Percentiles rank a stretch among this genome's conserved stretches.
Evolutionary conservation across 2,113 vertebrate species (phyloP).

Genomic region (Meles meles): DNA sequence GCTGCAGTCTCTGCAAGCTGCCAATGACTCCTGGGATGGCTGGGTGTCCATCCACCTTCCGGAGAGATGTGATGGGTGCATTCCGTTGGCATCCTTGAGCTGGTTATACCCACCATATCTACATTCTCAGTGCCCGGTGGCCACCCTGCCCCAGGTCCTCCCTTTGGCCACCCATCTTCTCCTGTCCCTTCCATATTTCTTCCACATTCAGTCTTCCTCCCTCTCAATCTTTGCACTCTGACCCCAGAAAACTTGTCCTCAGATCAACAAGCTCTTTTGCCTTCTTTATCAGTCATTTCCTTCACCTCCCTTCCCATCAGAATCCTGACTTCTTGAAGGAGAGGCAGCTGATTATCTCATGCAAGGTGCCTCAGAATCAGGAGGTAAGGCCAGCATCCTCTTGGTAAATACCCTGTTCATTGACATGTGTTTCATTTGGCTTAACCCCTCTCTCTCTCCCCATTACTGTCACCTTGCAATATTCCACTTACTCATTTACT

Average conservation of each 20-base stretch:
- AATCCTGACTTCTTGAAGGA: not conserved
- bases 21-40: not conserved
- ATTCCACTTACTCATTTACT: not conserved
- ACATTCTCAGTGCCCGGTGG: not conserved
- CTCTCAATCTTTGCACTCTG: not conserved
- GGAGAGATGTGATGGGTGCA: not conserved
- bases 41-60: not conserved
- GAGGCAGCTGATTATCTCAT: not conserved
- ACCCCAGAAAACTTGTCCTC: not conserved
- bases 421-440: not conserved
- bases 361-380: not conserved
- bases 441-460: not conserved
- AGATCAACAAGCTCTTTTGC: not conserved
- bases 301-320: not conserved
- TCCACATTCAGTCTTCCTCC: not conserved
- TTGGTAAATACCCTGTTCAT: not conserved
- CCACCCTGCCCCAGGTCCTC: not conserved
- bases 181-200: not conserved
- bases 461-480: not conserved
- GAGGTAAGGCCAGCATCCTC: not conserved
- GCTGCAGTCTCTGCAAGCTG: not conserved
- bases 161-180: not conserved
- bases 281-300: not conserved
- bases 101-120: not conserved
- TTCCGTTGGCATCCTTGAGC: not conserved